Conservation (phyloP, 2,113 vertebrate species). For the Syrmaticus mikado region DNA sequence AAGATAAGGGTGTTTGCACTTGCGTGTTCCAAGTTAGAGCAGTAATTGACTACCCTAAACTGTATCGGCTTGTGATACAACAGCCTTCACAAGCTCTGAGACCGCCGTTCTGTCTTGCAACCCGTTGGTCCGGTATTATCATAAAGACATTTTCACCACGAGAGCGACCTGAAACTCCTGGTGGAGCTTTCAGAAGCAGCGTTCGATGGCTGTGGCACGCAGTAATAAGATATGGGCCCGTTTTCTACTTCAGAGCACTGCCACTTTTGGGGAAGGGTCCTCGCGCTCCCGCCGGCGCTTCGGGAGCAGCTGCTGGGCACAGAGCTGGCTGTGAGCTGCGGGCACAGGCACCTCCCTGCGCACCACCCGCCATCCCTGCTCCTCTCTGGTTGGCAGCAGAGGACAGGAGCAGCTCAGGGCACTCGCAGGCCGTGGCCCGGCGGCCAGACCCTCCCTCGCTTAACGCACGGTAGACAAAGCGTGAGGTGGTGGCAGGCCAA, state of each 20-base stretch:
- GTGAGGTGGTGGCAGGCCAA: fast-evolving
- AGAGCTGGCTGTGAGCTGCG: not conserved
- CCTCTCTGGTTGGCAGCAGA: fast-evolving
- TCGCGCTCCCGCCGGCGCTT: not conserved
- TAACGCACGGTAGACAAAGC: not conserved
- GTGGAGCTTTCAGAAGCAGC: fast-evolving
- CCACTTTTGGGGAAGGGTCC: not conserved
- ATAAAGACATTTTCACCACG: not conserved
- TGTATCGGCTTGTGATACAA: not conserved
- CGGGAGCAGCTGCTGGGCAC: not conserved
- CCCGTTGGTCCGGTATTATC: not conserved
- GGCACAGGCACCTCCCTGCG: fast-evolving
- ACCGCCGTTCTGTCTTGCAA: not conserved
- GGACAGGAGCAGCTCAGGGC: not conserved
- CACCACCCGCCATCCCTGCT: fast-evolving
- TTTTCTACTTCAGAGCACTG: not conserved
- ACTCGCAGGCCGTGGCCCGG: not conserved
- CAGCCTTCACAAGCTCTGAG: not conserved
- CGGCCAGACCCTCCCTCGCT: fast-evolving
- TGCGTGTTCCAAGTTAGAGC: not conserved
- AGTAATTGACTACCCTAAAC: not conserved
- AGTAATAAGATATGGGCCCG: fast-evolving
- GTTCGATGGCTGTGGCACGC: fast-evolving
- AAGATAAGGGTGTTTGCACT: not conserved
- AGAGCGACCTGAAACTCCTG: not conserved